Percentiles rank a stretch among this genome's conserved stretches.
These are phyloP conservation scores for Artemisiospiza belli DNA, from an alignment of 2,113 vertebrate species.

Conservation along the genomic window DNA sequence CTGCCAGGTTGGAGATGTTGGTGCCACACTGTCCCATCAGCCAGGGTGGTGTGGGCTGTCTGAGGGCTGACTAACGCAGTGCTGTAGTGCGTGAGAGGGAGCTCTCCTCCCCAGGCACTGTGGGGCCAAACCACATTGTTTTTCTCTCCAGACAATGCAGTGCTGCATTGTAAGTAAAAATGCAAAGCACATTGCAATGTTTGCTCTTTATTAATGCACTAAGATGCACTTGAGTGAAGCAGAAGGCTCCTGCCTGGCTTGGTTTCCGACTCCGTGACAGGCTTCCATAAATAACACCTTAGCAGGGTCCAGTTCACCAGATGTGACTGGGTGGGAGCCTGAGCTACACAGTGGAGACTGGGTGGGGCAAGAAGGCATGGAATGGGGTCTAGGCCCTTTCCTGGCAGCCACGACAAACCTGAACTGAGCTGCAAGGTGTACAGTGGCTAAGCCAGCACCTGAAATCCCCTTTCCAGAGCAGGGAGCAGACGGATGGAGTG, in stretches of 20 bases:
- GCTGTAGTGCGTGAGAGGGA: not conserved
- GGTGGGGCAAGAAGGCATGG: not conserved
- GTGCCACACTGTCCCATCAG: not conserved
- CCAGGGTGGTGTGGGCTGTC: not conserved
- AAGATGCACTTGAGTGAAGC: slow-evolving; percentile 30
- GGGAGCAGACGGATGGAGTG: not conserved
- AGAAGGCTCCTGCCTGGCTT: slow-evolving; percentile 32
- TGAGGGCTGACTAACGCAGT: not conserved
- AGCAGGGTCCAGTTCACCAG: not conserved
- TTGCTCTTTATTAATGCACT: slow-evolving; percentile 62
- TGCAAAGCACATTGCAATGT: slow-evolving; percentile 62
- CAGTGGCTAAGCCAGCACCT: not conserved
- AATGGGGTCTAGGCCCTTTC: not conserved
- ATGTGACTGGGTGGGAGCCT: not conserved
- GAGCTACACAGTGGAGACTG: not conserved
- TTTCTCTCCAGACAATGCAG: slow-evolving; percentile 39
- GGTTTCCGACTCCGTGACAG: slow-evolving; percentile 25
- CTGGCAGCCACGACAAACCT: not conserved
- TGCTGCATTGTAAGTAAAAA: slow-evolving; percentile 29
- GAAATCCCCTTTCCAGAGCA: not conserved
- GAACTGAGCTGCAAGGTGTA: not conserved
- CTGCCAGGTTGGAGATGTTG: not conserved
- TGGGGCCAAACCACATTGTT: not conserved
- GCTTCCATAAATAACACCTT: slow-evolving; percentile 39
- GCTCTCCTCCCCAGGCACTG: not conserved